These are phyloP conservation scores for Noctua janthe DNA, from an alignment of 2,888 invertebrate species.

Conservation along the genomic window DNA sequence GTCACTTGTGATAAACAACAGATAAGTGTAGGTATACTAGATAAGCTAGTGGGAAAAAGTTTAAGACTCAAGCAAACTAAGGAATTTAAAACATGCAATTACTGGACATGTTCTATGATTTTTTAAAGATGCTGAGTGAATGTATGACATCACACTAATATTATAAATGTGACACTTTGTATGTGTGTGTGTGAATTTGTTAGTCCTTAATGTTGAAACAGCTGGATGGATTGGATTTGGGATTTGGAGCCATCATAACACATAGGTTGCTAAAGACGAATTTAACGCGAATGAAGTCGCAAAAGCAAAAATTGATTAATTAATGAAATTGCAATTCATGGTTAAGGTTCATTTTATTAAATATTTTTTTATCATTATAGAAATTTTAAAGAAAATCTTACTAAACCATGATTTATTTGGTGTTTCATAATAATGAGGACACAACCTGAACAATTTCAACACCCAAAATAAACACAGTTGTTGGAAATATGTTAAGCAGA, in stretches of 20 bases:
- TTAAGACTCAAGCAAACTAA: conserved; percentile 19
- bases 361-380: neutral
- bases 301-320: neutral
- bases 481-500: conserved; percentile 61
- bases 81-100: conserved; percentile 4
- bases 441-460: conserved; percentile 12
- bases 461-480: conserved; percentile 53
- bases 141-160: neutral
- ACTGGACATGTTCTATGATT: too few species aligned
- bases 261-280: neutral
- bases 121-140: neutral
- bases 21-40: conserved; percentile 30
- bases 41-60: conserved; percentile 16
- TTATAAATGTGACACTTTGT: neutral
- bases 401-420: neutral
- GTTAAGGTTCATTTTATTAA: neutral
- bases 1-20: conserved; percentile 47
- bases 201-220: neutral
- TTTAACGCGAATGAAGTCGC: neutral
- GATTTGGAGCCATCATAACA: neutral
- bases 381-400: neutral
- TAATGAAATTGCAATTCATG: neutral
- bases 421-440: conserved; percentile 26
- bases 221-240: neutral
- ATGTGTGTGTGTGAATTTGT: neutral